Evolutionary conservation across 2,888 invertebrate species (phyloP), one percentile per base, ranked within the genome.

Genomic region (Rhingia campestris): DNA sequence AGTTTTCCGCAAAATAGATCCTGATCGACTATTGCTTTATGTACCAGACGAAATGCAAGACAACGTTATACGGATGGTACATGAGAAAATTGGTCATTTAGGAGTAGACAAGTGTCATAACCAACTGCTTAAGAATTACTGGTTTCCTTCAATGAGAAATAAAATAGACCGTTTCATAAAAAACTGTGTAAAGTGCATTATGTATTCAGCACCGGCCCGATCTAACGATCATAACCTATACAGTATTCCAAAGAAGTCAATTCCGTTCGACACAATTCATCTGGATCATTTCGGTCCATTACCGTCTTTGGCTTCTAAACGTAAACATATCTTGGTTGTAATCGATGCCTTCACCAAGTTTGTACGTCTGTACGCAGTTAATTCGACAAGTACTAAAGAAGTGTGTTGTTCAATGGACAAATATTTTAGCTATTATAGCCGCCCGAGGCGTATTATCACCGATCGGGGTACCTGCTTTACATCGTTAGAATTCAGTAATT

Each of bases 101-200:
- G 22, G 22, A 22, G 22, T 22, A 22, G 22, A 22, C 22, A 22
- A 22, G 22, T 22, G 22, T 22, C 22, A 22, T 22, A 22, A 22
- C 22, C 22, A 22, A 22, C 22, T 22, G 22, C 22, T 1, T 22
- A 67, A 41, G 39, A 43, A 74, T 53, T 82, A 86, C 49, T 86
- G 77, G 77, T 82, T 86, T 64, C 67, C 66, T 5, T 32, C 69
- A 9, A 82, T 74, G 70, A 63, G 39, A 39, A 4, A 35, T 6
- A 22, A 51, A 32, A 58, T 56, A 35, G 81, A 76, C 58, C 12
- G 22, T 6, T 73, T 54, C 53, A 33, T 79, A 33, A 22, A 66
- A 49, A 81, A 56, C 12, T 49, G 43, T 70, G 22, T 77, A 9
- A 51, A 72, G 45, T 77, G 72, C 12, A 70, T 77, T 47, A 66